phyloP scores from a whole-genome alignment of 1,140 invertebrate species.

The Scaptodrosophila lebanonensis region DNA sequence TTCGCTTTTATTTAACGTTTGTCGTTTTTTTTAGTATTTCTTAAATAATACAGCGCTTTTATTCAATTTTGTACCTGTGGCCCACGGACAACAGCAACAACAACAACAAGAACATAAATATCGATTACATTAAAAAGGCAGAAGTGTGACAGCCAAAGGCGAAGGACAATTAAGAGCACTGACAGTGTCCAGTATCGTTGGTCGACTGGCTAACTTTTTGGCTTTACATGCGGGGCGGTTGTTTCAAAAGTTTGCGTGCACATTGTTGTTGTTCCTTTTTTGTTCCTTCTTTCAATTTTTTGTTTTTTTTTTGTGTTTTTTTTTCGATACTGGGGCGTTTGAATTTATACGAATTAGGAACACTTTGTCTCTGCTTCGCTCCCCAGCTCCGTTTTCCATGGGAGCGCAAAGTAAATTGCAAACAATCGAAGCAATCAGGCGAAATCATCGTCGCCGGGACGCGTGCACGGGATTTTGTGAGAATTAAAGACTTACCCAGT shows the following conservation, averaged over 20 bases:
- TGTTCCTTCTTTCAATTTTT: no score
- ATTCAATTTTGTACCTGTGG: no score
- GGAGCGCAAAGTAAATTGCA: conserved; percentile 38
- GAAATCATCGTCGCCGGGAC: conserved; percentile 57
- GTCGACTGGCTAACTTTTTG: no score
- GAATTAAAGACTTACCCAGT: conserved; percentile 47
- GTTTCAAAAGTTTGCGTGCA: no score
- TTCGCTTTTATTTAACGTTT: no score
- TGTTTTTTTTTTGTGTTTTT: not conserved
- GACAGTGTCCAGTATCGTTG: not conserved
- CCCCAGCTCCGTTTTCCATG: conserved; percentile 8
- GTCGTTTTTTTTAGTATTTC: conserved; percentile 31
- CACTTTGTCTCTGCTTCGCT: conserved; percentile 24
- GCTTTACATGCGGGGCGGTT: no score
- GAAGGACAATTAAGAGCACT: conserved; percentile 1
- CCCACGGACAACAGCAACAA: conserved; percentile 14
- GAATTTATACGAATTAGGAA: conserved; percentile 43
- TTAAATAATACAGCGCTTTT: conserved; percentile 50
- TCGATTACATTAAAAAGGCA: conserved; percentile 18
- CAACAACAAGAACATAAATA: conserved; percentile 21
- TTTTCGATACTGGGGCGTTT: conserved; percentile 1
- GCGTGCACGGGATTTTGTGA: conserved; percentile 54
- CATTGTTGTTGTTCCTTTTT: no score
- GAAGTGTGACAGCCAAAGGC: conserved; percentile 5
- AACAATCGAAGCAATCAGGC: conserved; percentile 72